Base-by-base conservation (phyloP, 2,888 invertebrate genomes). In the Liodrosophila aerea region DNA sequence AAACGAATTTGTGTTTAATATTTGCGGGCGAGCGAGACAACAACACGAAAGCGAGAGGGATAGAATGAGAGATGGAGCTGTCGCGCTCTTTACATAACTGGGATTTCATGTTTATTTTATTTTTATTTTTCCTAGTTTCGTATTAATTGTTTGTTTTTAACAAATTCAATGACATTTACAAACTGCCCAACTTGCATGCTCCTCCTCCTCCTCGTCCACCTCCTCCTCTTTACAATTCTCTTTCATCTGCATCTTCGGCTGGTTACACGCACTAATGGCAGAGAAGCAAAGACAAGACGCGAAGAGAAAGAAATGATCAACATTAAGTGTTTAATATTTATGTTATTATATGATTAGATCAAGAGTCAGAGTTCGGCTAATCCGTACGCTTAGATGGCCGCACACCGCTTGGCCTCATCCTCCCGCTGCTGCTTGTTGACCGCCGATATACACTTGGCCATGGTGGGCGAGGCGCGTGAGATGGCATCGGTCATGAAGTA, bases 401-500 rank as follows among this genome's bases (percentile, higher is more conserved):
- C 87, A 40, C 75, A 63, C 53, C 78, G 82, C 60, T 83, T 76
- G 57, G 76, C 50, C 64, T 85, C 83, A 30, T 76, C 64, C 51
- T 66, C 50, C 50, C 80, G 63, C 69, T 85, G 87, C 51, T 90
- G 87, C 89, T 96, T 96, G 74, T 93, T 91, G 1, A 95, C 96
- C 9, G 98, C 98, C 86, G 96, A 95, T 71, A 98, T 94, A 91
- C 98, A 99, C 91, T 98, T 98, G 45, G 99, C 98, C 99, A 99
- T 99, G 45, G 98, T 99, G 65, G 96, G 95, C 3, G 99, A 99
- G 27, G 99, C 97, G 87, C 99, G 93, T 71, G 97, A 97, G 87
- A 99, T 97, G 4, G 96, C 92, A 91, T 99, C 98, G 8, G 99
- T 99, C 98, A 99, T 98, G 89, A 94, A 96, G 90, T 93, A 96